phyloP scores from a whole-genome alignment of 2,888 invertebrate species.

The Labia minor region DNA sequence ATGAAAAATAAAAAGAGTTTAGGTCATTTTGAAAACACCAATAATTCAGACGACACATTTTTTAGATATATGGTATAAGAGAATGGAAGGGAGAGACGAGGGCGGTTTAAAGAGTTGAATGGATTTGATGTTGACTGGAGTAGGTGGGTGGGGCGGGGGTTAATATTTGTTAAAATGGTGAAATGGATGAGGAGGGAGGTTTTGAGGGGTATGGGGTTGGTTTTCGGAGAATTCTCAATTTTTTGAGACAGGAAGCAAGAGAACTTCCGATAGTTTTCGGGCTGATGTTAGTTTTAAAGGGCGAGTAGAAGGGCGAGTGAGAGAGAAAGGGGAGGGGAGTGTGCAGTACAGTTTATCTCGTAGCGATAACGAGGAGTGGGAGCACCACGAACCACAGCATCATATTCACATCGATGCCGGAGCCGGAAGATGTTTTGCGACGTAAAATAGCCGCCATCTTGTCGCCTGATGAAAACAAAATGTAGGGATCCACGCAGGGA shows the following conservation, averaged over 20 bases:
- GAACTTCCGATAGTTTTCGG: not conserved
- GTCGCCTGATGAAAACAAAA: constrained; percentile 51
- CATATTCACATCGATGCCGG: constrained; percentile 32
- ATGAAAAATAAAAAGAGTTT: not conserved
- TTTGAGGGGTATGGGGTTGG: not conserved
- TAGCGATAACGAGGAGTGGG: constrained; percentile 29
- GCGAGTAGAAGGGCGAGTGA: not conserved
- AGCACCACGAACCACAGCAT: constrained; percentile 33
- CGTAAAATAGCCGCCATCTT: constrained; percentile 83
- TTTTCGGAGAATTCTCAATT: not conserved
- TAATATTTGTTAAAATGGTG: too few species aligned
- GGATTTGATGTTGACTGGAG: too few species aligned
- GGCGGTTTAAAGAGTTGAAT: too few species aligned
- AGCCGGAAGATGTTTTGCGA: constrained; percentile 47
- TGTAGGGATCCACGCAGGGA: not conserved
- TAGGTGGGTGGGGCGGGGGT: too few species aligned
- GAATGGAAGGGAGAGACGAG: not conserved
- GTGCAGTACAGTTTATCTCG: constrained; percentile 28
- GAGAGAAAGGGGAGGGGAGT: not conserved
- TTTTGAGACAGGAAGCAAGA: not conserved
- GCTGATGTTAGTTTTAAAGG: not conserved
- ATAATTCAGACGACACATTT: not conserved
- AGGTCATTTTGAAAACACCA: not conserved
- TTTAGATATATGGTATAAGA: too few species aligned
- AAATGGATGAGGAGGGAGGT: not conserved